Base-by-base conservation (phyloP, 2,797 vertebrate species). In the Syndactyla subalaris region DNA sequence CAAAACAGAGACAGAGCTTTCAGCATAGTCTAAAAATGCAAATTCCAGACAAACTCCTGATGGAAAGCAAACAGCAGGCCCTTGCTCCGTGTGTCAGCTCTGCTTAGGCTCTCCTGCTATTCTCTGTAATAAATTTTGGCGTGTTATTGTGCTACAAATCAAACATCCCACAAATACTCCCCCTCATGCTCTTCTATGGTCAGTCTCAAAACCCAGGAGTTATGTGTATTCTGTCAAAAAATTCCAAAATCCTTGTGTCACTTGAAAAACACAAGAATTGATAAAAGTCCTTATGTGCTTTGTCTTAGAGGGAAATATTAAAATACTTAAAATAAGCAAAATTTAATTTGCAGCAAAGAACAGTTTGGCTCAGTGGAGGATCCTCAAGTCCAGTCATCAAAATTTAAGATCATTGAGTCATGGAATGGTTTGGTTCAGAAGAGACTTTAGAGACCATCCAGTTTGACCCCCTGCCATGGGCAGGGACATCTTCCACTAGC, bases 31-130 rank as follows among this genome's bases (percentile, higher is more conserved):
- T 92, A 21, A 77, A 93, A 85, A 52, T n/a, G 62, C 62, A 45
- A 51, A 95, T 93, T 92, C 92, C 93, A 77, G 92, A 71, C 66
- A 48, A 87, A 92, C 49, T 67, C 61, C 41, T 63, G n/a, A 72
- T 39, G 84, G 58, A 62, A 89, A 89, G 58, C 77, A 82, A 82
- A 52, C 63, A 72, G 26, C 54, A 67, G 67, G 58, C 55, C 79
- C 63, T 89, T 12, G 32, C 57, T 80, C n/a, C 2, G 0, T 18
- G 4, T 72, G 85, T 71, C 88, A 58, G 3, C 15, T 4, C 61
- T 72, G 89, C n/a, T 88, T 54, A 81, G 41, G 36, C 62, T 95
- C 62, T 57, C 36, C 15, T 32, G n/a, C 39, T 41, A 6, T 17
- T 73, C 77, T 49, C 49, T 36, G 1, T 61, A 54, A 89, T 32